A percentile compares a stretch with the other conserved stretches of the same genome.
These are phyloP conservation scores for Darevskia nairensis DNA, from an alignment of 2,797 vertebrate species.

Conservation along the genomic window DNA sequence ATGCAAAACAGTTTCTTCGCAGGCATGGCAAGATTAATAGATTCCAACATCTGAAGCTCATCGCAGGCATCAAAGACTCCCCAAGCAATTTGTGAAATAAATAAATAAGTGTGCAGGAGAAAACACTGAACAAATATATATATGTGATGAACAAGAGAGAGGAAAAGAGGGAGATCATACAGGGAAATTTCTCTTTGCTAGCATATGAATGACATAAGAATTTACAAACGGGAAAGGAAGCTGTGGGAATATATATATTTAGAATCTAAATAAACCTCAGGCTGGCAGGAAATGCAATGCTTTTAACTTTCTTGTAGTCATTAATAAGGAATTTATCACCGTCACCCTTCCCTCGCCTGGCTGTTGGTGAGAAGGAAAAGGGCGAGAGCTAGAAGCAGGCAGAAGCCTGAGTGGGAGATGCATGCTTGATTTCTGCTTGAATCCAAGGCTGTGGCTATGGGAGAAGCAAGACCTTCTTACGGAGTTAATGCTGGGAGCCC, in stretches of 20 bases:
- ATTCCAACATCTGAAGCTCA: slow-evolving; percentile 21
- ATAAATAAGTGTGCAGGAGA: neutral
- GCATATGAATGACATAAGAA: too few relatives aligned
- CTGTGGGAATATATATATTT: slow-evolving; percentile 41
- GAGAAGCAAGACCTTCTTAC: too few relatives aligned
- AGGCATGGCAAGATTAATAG: neutral
- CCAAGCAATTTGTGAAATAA: slow-evolving; percentile 50
- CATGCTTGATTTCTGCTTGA: too few relatives aligned
- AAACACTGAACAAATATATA: slow-evolving; percentile 29
- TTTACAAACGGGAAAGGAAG: too few relatives aligned
- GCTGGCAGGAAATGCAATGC: slow-evolving; percentile 44
- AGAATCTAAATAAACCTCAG: neutral
- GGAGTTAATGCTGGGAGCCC: too few relatives aligned
- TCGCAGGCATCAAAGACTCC: slow-evolving; percentile 32
- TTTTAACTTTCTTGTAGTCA: neutral
- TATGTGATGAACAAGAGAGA: rapidly evolving
- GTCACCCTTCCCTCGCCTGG: too few relatives aligned
- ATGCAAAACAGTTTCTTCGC: neutral
- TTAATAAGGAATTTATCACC: neutral
- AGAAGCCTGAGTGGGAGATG: too few relatives aligned
- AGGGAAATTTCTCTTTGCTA: rapidly evolving
- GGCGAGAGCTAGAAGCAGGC: too few relatives aligned
- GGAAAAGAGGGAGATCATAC: rapidly evolving
- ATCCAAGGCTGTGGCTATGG: too few relatives aligned
- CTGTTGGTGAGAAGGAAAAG: too few relatives aligned